Conservation (phyloP, 1,140 invertebrate genomes). For the Sarcophaga peregrina region DNA sequence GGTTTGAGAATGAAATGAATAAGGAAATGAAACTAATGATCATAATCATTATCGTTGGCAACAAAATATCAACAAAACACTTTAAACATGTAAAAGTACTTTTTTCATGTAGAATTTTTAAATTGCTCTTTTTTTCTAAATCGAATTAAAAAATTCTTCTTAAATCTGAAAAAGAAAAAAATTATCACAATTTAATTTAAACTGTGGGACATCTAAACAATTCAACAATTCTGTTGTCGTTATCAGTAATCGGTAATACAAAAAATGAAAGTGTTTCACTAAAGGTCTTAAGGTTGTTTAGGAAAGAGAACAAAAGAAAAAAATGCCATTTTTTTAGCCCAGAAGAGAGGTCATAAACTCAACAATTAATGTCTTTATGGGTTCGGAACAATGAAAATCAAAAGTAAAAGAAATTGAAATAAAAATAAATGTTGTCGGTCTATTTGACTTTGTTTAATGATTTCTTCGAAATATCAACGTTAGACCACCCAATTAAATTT, state of each 20-base stretch:
- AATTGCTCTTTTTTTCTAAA: too few species aligned
- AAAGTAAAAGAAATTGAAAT: too few species aligned
- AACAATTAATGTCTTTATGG: conserved; percentile 6
- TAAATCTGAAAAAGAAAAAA: neutral
- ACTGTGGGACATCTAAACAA: neutral
- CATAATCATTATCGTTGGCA: too few species aligned
- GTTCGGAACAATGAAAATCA: too few species aligned
- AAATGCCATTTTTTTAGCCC: neutral
- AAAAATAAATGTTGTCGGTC: neutral
- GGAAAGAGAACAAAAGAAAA: too few species aligned
- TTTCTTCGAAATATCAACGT: neutral
- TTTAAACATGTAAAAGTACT: too few species aligned
- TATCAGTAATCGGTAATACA: too few species aligned
- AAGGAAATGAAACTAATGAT: neutral
- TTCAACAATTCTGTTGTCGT: neutral
- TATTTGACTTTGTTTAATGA: neutral
- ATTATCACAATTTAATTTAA: conserved; percentile 1
- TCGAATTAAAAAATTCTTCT: too few species aligned
- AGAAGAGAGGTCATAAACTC: conserved; percentile 29
- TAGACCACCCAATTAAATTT: conserved; percentile 20
- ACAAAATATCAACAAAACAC: too few species aligned
- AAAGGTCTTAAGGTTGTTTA: too few species aligned
- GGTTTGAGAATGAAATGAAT: neutral
- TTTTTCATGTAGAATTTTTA: too few species aligned
- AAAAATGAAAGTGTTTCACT: too few species aligned